These are phyloP conservation scores for Calephelis nemesis DNA, from an alignment of 1,140 invertebrate genomes.

Conservation along the genomic window DNA sequence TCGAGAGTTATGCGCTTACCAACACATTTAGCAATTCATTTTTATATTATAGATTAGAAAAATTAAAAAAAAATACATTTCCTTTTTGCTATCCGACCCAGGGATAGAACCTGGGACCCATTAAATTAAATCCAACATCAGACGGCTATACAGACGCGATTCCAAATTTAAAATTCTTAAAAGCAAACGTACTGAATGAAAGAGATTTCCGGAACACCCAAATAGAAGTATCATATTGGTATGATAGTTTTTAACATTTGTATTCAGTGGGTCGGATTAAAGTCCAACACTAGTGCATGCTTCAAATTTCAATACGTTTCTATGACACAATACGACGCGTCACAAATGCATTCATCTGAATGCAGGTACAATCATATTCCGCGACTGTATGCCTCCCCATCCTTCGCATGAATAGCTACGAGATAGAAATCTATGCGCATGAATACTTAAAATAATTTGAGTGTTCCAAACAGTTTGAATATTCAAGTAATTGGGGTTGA, in stretches of 20 bases:
- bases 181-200: too few relatives aligned
- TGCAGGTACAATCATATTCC: slow-evolving; percentile 10
- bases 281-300: slow-evolving; percentile 5
- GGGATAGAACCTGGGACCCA: too few relatives aligned
- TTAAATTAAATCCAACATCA: too few relatives aligned
- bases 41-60: too few relatives aligned
- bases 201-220: too few relatives aligned
- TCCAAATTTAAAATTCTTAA: too few relatives aligned
- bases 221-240: too few relatives aligned
- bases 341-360: slow-evolving; percentile 15
- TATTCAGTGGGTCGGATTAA: slow-evolving; percentile 14
- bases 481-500: background rate
- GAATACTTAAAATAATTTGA: background rate
- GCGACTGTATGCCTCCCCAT: background rate
- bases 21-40: too few relatives aligned
- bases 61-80: too few relatives aligned
- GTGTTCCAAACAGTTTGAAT: background rate
- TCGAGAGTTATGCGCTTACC: too few relatives aligned
- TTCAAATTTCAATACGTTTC: slow-evolving; percentile 13
- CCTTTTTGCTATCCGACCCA: too few relatives aligned
- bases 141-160: too few relatives aligned
- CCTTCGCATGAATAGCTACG: background rate
- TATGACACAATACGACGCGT: slow-evolving; percentile 9
- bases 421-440: background rate
- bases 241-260: slow-evolving; percentile 8